phyloP scores from a whole-genome alignment of 2,113 vertebrate species.

The Gasterosteus aculeatus region DNA sequence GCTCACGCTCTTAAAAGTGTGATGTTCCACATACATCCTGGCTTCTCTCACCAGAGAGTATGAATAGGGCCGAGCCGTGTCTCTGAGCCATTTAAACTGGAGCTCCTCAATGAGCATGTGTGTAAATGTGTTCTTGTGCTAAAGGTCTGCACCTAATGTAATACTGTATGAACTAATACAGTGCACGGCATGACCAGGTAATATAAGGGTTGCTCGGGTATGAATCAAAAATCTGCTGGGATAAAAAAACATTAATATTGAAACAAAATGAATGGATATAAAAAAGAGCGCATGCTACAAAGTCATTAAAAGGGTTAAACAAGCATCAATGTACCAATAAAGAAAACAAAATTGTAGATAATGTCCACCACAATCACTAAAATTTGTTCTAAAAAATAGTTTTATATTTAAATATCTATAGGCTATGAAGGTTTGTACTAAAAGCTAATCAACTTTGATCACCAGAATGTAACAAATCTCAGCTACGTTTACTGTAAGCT shows the following conservation, averaged over 20 bases:
- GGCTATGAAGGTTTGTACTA: background rate
- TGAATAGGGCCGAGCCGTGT: conserved; percentile 58
- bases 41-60: conserved; percentile 66
- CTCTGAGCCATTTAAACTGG: conserved; percentile 72
- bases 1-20: conserved; percentile 80
- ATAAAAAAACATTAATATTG: background rate
- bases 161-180: conserved; percentile 43
- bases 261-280: background rate
- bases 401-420: too few relatives aligned
- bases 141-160: conserved; percentile 59
- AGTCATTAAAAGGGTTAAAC: background rate
- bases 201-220: too few relatives aligned
- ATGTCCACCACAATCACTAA: background rate
- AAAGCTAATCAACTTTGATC: background rate
- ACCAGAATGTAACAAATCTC: background rate
- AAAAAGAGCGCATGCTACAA: background rate
- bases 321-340: background rate
- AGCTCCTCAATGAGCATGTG: conserved; percentile 66
- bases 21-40: conserved; percentile 79
- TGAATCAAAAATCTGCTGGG: background rate
- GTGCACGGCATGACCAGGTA: conserved; percentile 1
- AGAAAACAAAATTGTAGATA: background rate
- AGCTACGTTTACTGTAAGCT: background rate
- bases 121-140: conserved; percentile 67
- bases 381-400: background rate